Conservation (phyloP, 1,140 invertebrate genomes). For the Ceratoteleas bidentatus region DNA sequence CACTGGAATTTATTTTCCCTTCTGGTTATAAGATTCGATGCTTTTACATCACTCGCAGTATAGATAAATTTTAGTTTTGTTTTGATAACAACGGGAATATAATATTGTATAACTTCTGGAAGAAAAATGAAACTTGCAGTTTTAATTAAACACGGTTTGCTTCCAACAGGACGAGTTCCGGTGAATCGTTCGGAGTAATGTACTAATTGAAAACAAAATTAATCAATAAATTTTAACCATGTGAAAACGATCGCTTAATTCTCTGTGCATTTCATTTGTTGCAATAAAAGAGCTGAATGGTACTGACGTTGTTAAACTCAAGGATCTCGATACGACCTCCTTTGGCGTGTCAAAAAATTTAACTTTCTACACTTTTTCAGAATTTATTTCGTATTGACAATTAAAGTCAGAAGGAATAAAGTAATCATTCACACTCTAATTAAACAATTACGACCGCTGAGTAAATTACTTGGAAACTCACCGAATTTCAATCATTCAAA, state of each 20-base stretch:
- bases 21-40: no score
- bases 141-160: constrained; percentile 10
- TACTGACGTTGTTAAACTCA: constrained; percentile 6
- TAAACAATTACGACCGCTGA: constrained; percentile 5
- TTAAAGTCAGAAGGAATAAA: constrained; percentile 12
- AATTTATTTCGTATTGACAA: constrained; percentile 30
- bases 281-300: constrained; percentile 11
- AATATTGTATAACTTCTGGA: constrained; percentile 10
- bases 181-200: constrained; percentile 20
- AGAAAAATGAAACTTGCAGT: constrained; percentile 10
- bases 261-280: constrained; percentile 13
- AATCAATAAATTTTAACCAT: constrained; percentile 24
- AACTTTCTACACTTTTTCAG: constrained; percentile 41
- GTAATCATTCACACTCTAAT: constrained; percentile 25
- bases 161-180: constrained; percentile 7
- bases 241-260: constrained; percentile 5
- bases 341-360: constrained; percentile 15
- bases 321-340: constrained; percentile 9
- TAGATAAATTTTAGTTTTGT: not conserved
- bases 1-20: no score
- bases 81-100: not conserved
- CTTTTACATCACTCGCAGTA: not conserved
- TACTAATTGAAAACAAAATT: constrained; percentile 32
- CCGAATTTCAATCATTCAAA: not conserved
- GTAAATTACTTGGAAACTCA: not conserved